Evolutionary conservation across 1,140 invertebrate species (phyloP).

Genomic region (Delia radicum): DNA sequence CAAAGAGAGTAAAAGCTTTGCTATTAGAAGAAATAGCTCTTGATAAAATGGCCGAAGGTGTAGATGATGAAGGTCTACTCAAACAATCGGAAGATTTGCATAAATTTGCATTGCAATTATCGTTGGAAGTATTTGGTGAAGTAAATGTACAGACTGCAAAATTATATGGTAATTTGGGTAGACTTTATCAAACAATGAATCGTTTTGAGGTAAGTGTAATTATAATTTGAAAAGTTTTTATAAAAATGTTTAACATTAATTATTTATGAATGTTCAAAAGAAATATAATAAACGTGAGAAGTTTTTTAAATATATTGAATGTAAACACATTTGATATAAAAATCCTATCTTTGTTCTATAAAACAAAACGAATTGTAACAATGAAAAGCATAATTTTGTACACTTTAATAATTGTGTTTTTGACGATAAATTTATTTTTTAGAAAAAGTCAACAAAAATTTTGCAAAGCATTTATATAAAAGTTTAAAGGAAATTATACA

Average conservation of each 20-base stretch:
- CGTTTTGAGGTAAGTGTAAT: constrained; percentile 66
- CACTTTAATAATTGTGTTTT: too few species aligned
- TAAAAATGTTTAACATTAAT: neutral
- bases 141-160: constrained; percentile 93
- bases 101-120: constrained; percentile 73
- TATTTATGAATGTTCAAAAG: neutral
- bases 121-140: constrained; percentile 81
- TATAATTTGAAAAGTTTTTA: neutral
- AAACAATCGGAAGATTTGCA: constrained; percentile 79
- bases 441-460: too few species aligned
- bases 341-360: too few species aligned
- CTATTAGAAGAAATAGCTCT: constrained; percentile 92
- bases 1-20: constrained; percentile 86
- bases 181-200: constrained; percentile 89
- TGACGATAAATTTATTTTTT: too few species aligned
- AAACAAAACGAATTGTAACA: too few species aligned
- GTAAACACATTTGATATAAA: too few species aligned
- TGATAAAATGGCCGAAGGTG: constrained; percentile 63
- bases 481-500: too few species aligned
- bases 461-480: too few species aligned
- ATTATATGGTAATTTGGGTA: constrained; percentile 90
- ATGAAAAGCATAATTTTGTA: too few species aligned
- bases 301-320: neutral
- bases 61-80: constrained; percentile 60
- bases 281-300: neutral